phyloP scores from a whole-genome alignment of 2,888 invertebrate genomes.

The Smittia aterrima region DNA sequence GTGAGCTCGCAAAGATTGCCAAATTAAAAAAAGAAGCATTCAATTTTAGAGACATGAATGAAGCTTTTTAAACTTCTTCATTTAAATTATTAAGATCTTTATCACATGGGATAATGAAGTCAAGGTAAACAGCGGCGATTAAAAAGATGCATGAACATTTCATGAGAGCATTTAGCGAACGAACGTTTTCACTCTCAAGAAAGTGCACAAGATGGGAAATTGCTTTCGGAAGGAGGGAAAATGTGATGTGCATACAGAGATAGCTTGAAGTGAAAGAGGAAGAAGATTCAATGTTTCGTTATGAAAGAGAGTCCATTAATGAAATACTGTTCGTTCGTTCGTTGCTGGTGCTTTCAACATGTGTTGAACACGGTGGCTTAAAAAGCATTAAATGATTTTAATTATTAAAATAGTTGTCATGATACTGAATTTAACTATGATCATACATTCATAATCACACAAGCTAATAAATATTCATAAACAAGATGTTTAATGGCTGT shows the following conservation, averaged over 20 bases:
- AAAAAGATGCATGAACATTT: constrained; percentile 13
- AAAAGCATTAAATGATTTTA: constrained; percentile 31
- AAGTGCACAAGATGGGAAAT: neutral
- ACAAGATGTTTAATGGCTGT: constrained; percentile 21
- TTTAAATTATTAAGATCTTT: constrained; percentile 40
- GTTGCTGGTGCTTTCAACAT: neutral
- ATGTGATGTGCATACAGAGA: constrained; percentile 2
- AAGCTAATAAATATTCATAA: constrained; percentile 34
- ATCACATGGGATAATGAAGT: constrained; percentile 21
- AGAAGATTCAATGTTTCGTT: too few species aligned
- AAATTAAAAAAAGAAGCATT: constrained; percentile 36
- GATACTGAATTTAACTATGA: neutral
- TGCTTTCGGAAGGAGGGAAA: neutral
- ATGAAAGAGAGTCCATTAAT: too few species aligned
- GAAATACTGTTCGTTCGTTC: too few species aligned
- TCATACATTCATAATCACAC: constrained; percentile 30
- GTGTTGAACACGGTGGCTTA: constrained; percentile 2
- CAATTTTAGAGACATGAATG: constrained; percentile 25
- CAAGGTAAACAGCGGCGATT: constrained; percentile 20
- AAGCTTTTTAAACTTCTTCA: constrained; percentile 13
- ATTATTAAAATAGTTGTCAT: constrained; percentile 29
- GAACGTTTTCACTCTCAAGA: too few species aligned
- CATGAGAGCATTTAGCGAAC: neutral
- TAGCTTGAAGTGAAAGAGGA: too few species aligned
- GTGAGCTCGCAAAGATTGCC: constrained; percentile 30